Evolutionary conservation across 64 coral and sea anemone genomes (phyloP), one percentile per base, ranked within the genome.

Genomic region (Acropora yongei): DNA sequence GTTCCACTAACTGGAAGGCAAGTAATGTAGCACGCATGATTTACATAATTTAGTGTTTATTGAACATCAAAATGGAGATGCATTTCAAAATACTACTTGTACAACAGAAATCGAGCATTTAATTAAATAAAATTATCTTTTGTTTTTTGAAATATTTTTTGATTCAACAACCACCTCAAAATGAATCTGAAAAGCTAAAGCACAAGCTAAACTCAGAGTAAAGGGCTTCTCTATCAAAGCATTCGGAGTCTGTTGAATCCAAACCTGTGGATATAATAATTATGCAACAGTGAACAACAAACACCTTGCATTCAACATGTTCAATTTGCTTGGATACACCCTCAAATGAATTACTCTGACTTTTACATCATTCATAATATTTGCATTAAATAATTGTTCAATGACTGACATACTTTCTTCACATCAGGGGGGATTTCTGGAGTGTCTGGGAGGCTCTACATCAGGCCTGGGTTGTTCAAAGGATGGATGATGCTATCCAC

Each of bases 381-480:
- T 75, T 75, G 7, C 72, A 75, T 75, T 75, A 75, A 75, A 75
- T 75, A 75, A 75, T 75, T 75, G 72, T 75, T 75, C 72, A 75
- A 75, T 75, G 72, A 75, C 72, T 75, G 72, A 75, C n/a, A 75
- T 75, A 75, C 72, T 75, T 75, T 75, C n/a, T 75, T 75, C 72
- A 75, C 72, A 75, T 75, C n/a, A 75, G 72, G 72, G 72, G 72
- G 72, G 72, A 75, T 75, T 75, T 40, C 72, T 75, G 16, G 41
- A 75, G 72, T 75, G 72, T 75, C 72, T 75, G 51, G 51, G 51
- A 55, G 51, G 51, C 51, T 55, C 51, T 55, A 55, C 46, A 79
- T 55, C 47, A 79, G 47, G 77, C 44, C 77, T 55, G 51, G 51
- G 51, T 55, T 55, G 51, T 55, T 55, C 51, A 55, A 55, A 55